Base-by-base conservation (phyloP, 2,113 vertebrate genomes). In the Polypterus senegalus region DNA sequence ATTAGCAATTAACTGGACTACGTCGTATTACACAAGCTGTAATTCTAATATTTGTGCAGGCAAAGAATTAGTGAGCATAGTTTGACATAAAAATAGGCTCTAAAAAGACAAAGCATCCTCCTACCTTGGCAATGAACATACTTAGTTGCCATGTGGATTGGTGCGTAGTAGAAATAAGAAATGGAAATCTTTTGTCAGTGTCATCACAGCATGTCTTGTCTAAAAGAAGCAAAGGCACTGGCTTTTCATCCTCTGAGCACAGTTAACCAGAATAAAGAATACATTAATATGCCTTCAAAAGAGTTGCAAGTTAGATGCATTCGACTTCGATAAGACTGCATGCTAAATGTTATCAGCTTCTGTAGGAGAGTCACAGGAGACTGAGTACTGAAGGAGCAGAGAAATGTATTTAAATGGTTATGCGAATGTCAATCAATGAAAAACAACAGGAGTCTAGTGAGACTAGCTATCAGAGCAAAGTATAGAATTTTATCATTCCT, bases 351-450 rank as follows among this genome's bases (percentile, higher is more conserved):
- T 62, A 61, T 44, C 45, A 3, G 56, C 43, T 45, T 8, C n/a
- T 58, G 43, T 58, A 45, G 56, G 4, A 49, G 49, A 58, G 57
- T 27, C 11, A 43, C 59, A n/a, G 27, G 59, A 45, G 57, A 10
- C 46, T 54, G 49, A 57, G 27, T 3, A 10, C 54, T 5, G 48
- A 59, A 59, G 55, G n/a, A 57, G 11, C 10, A 4, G 5, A 57
- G 9, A 2, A 9, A 49, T 49, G 47, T 54, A 47, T 54, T 48
- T 59, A 54, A 58, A 62, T 7, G 56, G 49, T 27, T 57, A 45
- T 52, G 54, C 58, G 48, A 62, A 66, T 53, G 60, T 47, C 65
- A 62, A 53, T 48, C 47, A 44, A 11, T 60, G 64, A 51, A 49
- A 48, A 11, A 49, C 11, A 49, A 46, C 51, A 4, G 47, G 54